Base-by-base conservation (phyloP, 2,113 vertebrate genomes). In the Burhinus oedicnemus region DNA sequence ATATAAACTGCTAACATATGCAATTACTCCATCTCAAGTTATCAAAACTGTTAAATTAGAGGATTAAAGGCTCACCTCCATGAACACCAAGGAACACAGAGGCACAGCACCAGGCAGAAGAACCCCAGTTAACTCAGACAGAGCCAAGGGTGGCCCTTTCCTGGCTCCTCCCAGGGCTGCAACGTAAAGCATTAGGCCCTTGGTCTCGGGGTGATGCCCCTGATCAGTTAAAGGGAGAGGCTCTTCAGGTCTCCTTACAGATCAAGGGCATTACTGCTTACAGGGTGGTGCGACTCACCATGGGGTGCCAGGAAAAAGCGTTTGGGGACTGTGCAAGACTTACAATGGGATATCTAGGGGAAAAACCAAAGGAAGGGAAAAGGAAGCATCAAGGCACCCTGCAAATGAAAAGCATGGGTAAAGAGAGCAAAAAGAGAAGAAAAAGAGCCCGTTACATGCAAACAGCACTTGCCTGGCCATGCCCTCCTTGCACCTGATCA, bases 31-130 rank as follows among this genome's bases (percentile, higher is more conserved):
- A 89, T 79, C 71, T 87, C 65, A 77, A 71, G 7, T 93, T 87
- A 89, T 70, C 58, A 78, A 66, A 89, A 19, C 18, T 20, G n/a
- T 79, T 83, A 44, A 40, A 75, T 75, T 82, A 87, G 12, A 76
- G 61, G 61, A 96, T 78, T 94, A 82, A 93, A 85, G 81, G 82
- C 36, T 76, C 89, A 89, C 49, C 47, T 94, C 82, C 42, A 42
- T 7, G 32, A 94, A 75, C 58, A 86, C 27, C 45, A 83, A 79
- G 42, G 44, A 90, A 74, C 44, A 90, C 34, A 89, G 36, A 83
- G 30, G 71, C 23, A 52, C 12, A 86, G 4, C 40, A 72, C 23
- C 15, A 68, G 52, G 47, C 25, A 93, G 44, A 95, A 8, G 14
- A 95, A 82, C 8, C 9, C 6, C 34, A 65, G 15, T 55, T 40